Conservation (phyloP, 37 sponge, comb jelly and placozoan species). For the Axinella damicornis region DNA sequence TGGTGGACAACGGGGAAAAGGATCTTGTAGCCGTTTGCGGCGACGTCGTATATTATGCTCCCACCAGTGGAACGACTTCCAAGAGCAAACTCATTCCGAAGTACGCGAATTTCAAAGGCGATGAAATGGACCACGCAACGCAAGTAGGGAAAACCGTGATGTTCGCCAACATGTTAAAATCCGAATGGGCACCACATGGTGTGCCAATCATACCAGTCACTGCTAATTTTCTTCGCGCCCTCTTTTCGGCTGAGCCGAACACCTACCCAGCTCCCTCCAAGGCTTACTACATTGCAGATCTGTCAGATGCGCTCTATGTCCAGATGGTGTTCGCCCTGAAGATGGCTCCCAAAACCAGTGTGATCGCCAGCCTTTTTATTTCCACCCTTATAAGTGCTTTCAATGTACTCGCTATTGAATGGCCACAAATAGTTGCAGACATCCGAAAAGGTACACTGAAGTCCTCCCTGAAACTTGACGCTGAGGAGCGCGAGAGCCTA, state of each 20-base stretch:
- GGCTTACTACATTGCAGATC: neutral
- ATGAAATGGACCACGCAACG: neutral
- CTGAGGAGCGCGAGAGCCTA: neutral
- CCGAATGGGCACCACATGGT: neutral
- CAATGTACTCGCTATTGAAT: neutral
- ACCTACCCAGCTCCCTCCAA: neutral
- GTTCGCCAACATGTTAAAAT: neutral
- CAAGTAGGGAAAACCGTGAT: neutral
- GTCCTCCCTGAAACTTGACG: neutral
- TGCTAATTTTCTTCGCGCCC: neutral
- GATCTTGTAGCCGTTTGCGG: neutral
- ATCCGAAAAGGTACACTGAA: neutral
- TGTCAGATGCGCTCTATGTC: neutral
- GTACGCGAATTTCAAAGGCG: too few species aligned
- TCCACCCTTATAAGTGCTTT: neutral
- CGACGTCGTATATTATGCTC: neutral
- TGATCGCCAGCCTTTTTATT: neutral
- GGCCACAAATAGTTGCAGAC: neutral
- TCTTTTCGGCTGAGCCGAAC: neutral
- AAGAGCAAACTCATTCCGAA: neutral
- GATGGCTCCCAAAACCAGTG: neutral
- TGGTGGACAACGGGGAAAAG: neutral
- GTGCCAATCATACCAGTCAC: neutral
- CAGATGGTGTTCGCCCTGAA: neutral
- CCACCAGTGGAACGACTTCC: conserved; percentile 4